Evolutionary conservation across 2,888 invertebrate genomes (phyloP).

Genomic region (Phaonia tiefii): DNA sequence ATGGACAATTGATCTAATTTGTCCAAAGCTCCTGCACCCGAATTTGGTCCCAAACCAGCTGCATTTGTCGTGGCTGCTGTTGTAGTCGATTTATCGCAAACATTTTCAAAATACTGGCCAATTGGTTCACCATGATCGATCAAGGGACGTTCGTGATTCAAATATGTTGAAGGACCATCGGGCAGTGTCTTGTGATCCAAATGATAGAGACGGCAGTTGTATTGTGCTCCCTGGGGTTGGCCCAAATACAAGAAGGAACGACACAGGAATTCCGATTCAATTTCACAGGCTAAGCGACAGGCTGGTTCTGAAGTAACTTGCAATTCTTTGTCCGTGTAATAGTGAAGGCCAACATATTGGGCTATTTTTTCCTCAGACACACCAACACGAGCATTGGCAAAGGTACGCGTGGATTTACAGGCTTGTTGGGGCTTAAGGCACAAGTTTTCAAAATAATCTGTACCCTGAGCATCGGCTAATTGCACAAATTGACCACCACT

Average conservation of each 20-base stretch:
- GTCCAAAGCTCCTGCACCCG: conserved; percentile 76
- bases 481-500: conserved; percentile 94
- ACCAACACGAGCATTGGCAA: conserved; percentile 91
- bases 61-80: conserved; percentile 71
- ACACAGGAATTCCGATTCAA: conserved; percentile 95
- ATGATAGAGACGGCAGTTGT: conserved; percentile 96
- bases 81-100: conserved; percentile 86
- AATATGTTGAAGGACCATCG: conserved; percentile 94
- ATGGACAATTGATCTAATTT: conserved; percentile 86
- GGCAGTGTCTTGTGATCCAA: conserved; percentile 95
- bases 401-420: conserved; percentile 91
- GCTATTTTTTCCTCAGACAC: conserved; percentile 95
- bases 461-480: conserved; percentile 90
- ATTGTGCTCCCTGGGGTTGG: conserved; percentile 86
- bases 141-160: conserved; percentile 93
- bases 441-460: conserved; percentile 93
- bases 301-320: conserved; percentile 94
- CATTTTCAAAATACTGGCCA: conserved; percentile 94
- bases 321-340: conserved; percentile 95
- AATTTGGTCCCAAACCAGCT: conserved; percentile 30
- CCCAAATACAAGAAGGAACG: conserved; percentile 89
- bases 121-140: conserved; percentile 95
- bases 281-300: conserved; percentile 94
- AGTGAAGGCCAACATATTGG: conserved; percentile 94
- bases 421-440: conserved; percentile 94